Evolutionary conservation across 2,113 vertebrate species (phyloP).

Genomic region (Cepphus grylle): DNA sequence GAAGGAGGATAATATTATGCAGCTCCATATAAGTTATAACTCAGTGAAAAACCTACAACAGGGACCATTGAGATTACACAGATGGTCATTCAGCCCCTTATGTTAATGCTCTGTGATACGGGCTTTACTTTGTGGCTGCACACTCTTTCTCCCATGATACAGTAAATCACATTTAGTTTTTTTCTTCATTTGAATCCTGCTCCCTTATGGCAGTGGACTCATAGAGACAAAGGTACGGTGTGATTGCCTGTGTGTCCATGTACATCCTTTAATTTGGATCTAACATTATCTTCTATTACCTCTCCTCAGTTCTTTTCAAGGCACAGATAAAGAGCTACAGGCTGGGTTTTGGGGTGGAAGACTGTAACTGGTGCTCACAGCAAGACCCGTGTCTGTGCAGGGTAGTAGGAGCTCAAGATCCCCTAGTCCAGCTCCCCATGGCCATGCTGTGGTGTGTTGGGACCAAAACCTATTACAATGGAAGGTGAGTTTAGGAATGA

Average conservation of each 20-base stretch:
- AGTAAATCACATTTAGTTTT: not conserved
- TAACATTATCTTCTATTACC: accelerated
- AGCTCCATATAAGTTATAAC: not conserved
- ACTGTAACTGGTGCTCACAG: not conserved
- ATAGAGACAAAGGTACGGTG: accelerated
- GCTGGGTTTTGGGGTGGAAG: not conserved
- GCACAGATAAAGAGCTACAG: not conserved
- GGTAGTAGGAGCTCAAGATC: accelerated
- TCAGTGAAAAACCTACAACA: not conserved
- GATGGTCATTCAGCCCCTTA: not conserved
- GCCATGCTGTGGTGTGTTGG: accelerated
- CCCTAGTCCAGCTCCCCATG: not conserved
- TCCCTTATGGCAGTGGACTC: not conserved
- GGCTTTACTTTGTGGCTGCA: not conserved
- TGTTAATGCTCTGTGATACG: not conserved
- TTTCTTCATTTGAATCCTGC: not conserved
- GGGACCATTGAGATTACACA: not conserved
- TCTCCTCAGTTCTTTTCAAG: not conserved
- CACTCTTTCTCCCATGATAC: not conserved
- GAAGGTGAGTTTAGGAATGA: not conserved
- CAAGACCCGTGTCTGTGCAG: not conserved
- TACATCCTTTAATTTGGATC: not conserved
- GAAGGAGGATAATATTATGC: not conserved
- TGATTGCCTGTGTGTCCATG: not conserved
- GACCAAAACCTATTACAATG: accelerated